Percentiles rank a stretch among this genome's conserved stretches.
phyloP scores from a whole-genome alignment of 2,888 invertebrate species.

The Helobdella robusta region DNA sequence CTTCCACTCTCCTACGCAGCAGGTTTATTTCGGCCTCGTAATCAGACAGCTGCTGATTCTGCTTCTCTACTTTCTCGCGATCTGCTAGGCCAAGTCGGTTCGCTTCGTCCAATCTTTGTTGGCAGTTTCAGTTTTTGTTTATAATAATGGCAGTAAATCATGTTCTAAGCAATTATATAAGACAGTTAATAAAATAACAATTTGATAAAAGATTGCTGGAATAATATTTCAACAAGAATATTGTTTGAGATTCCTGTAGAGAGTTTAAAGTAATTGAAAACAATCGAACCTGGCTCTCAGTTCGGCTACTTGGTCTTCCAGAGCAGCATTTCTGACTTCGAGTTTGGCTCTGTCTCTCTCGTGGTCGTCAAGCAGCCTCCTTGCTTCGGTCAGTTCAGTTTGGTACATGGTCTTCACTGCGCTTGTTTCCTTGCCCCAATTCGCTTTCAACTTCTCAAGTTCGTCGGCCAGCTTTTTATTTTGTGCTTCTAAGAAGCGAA shows the following conservation, averaged over 20 bases:
- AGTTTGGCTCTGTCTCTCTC: constrained; percentile 52
- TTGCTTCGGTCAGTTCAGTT: constrained; percentile 51
- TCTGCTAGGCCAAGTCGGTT: constrained; percentile 18
- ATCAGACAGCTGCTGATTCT: constrained; percentile 50
- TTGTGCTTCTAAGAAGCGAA: constrained; percentile 50
- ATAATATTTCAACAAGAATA: too few relatives aligned
- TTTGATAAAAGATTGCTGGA: too few relatives aligned
- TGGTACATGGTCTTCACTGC: constrained; percentile 51
- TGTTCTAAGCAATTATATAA: too few relatives aligned
- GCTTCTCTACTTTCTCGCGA: constrained; percentile 34
- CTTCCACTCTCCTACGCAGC: constrained; percentile 43
- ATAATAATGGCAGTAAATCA: too few relatives aligned
- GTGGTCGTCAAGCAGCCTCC: constrained; percentile 51
- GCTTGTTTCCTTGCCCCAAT: constrained; percentile 39
- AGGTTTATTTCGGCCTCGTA: constrained; percentile 51
- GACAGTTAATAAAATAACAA: too few relatives aligned
- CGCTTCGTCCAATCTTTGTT: constrained; percentile 23
- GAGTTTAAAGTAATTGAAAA: too few relatives aligned
- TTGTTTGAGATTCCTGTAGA: too few relatives aligned
- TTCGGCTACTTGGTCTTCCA: constrained; percentile 50
- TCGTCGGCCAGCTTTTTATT: constrained; percentile 48
- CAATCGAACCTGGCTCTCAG: constrained; percentile 40
- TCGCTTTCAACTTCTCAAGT: constrained; percentile 42
- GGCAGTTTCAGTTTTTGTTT: too few relatives aligned
- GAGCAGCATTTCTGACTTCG: constrained; percentile 50